Conservation (phyloP, 1,140 invertebrate genomes). For the Littorina saxatilis region DNA sequence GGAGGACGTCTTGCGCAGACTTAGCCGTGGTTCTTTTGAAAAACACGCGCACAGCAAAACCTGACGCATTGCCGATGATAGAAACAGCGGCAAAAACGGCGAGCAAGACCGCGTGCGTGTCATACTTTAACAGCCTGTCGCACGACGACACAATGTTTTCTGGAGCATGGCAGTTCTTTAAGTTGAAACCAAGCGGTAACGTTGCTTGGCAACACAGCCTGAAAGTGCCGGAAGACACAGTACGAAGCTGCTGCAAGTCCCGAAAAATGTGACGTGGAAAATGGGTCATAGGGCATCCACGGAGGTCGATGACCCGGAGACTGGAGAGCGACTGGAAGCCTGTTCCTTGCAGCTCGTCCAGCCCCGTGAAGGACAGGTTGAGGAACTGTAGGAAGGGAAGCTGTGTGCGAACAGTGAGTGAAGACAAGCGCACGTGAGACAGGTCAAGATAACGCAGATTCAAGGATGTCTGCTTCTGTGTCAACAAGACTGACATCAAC, state of each 20-base stretch:
- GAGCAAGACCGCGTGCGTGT: constrained; percentile 38
- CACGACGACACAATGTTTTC: constrained; percentile 55
- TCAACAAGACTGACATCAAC: background rate
- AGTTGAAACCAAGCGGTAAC: constrained; percentile 5
- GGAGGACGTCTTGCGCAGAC: constrained; percentile 39
- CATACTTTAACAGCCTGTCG: constrained; percentile 43
- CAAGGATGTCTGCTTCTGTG: too few species aligned
- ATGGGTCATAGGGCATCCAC: constrained; percentile 26
- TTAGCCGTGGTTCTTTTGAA: constrained; percentile 18
- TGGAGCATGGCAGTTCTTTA: constrained; percentile 39
- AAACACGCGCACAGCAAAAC: constrained; percentile 45
- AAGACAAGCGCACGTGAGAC: background rate
- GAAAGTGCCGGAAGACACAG: constrained; percentile 43
- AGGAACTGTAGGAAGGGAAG: background rate
- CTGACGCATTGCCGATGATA: constrained; percentile 53
- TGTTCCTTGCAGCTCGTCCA: background rate
- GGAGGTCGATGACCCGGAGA: constrained; percentile 19
- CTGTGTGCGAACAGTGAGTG: background rate
- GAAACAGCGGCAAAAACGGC: constrained; percentile 50
- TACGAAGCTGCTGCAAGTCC: background rate
- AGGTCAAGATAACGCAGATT: background rate
- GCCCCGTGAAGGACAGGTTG: constrained; percentile 14
- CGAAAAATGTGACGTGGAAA: constrained; percentile 35
- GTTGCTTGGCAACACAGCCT: constrained; percentile 48
- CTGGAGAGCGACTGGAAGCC: background rate